Evolutionary conservation across 2,797 vertebrate species (phyloP).

Genomic region (Semotilus atromaculatus): DNA sequence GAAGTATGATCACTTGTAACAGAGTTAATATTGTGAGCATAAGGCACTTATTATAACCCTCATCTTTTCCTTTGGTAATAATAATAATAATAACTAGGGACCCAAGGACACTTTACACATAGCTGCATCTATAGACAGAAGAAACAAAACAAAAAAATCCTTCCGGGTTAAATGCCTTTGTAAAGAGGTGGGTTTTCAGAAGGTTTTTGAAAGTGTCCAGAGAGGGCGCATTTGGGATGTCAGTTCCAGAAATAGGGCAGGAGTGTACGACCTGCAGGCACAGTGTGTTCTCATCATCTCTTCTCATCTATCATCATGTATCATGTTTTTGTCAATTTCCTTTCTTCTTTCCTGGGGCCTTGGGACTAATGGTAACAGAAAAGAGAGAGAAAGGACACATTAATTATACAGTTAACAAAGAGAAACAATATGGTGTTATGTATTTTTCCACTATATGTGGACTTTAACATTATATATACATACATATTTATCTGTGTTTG

Average conservation of each 20-base stretch:
- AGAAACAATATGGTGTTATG: not conserved
- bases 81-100: no score
- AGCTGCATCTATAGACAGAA: no score
- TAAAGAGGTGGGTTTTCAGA: no score
- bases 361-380: constrained; percentile 34
- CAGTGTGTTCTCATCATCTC: not conserved
- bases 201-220: no score
- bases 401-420: not conserved
- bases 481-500: not conserved
- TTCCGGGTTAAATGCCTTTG: no score
- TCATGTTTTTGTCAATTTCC: constrained; percentile 47
- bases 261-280: not conserved
- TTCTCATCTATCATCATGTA: not conserved
- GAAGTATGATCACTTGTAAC: not conserved
- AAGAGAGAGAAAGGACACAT: not conserved
- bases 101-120: no score
- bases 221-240: no score
- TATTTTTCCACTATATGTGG: not conserved
- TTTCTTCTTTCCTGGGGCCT: constrained; percentile 51
- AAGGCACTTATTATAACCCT: constrained; percentile 30
- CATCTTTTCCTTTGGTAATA: constrained; percentile 18
- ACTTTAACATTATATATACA: not conserved
- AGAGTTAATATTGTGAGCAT: constrained; percentile 18
- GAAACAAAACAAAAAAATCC: no score
- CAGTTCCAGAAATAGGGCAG: not conserved